Base-by-base conservation (phyloP, 2,113 vertebrate species). In the Vulpes ferrilata region DNA sequence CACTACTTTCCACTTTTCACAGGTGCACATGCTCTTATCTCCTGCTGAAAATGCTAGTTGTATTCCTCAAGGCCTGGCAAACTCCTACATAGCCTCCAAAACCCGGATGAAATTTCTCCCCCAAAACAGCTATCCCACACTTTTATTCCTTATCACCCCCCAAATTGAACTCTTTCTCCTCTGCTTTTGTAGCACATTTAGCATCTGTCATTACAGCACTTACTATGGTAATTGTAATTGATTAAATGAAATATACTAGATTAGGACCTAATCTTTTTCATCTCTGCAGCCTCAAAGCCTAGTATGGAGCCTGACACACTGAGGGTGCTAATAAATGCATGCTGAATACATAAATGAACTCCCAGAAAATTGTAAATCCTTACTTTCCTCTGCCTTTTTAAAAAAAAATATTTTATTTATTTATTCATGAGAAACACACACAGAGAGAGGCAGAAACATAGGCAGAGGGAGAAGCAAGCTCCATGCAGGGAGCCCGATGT, bases 21-120 rank as follows among this genome's bases (percentile, higher is more conserved):
- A 30, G 0, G 6, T 27, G 12, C 25, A 9, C 3, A 2, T 17
- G 55, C 43, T 23, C 57, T 8, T 11, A 20, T 15, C 35, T n/a
- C 51, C 11, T 15, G 27, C 65, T 53, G 53, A 12, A 76, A 84
- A 76, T 3, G 1, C 27, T 7, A 13, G 13, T 16, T 71, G 13
- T 12, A 3, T 17, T 53, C 35, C 32, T 96, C 27, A 27, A 16
- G 19, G 22, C 11, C 30, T 9, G 20, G 9, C 71, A 25, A 93
- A 64, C 32, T 92, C 92, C 83, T 59, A 13, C 2, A 1, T 23
- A 25, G 60, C 57, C 81, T 90, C 25, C 27, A 83, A 94, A n/a
- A 93, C 67, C 38, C 51, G 20, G n/a, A 15, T 57, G 19, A 64
- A 88, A 89, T 17, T 35, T 38, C 67, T 67, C 5, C 16, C 6